These are phyloP conservation scores for Cacatua alba DNA, from an alignment of 2,113 vertebrate species.

Conservation along the genomic window DNA sequence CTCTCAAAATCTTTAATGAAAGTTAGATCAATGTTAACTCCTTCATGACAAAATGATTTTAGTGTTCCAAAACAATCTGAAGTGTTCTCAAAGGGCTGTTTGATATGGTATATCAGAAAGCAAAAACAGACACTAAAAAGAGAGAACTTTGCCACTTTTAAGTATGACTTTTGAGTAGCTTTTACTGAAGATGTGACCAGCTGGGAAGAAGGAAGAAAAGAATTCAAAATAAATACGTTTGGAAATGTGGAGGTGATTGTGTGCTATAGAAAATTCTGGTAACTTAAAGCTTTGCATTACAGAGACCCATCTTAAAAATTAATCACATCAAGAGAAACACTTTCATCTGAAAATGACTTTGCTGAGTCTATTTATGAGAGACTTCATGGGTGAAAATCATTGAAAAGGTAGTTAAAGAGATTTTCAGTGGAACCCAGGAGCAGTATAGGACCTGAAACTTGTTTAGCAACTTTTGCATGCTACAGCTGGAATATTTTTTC, in stretches of 20 bases:
- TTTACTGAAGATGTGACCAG: not conserved
- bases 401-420: not conserved
- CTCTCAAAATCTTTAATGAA: not conserved
- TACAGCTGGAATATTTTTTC: not conserved
- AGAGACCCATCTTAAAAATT: constrained; percentile 6
- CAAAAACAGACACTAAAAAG: not conserved
- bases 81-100: not conserved
- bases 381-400: not conserved
- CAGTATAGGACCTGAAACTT: not conserved
- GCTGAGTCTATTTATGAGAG: not conserved
- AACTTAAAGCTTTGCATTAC: constrained; percentile 21
- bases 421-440: not conserved
- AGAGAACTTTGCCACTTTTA: not conserved
- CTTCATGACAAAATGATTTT: not conserved
- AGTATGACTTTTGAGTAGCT: not conserved
- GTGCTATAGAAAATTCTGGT: not conserved
- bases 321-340: constrained; percentile 8
- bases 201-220: not conserved
- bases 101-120: not conserved
- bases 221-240: not conserved
- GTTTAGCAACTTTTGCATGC: not conserved
- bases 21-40: not conserved
- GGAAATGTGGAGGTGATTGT: not conserved
- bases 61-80: not conserved
- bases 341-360: constrained; percentile 38